phyloP scores from a whole-genome alignment of 2,888 invertebrate genomes.

The Hypomecis punctinalis region DNA sequence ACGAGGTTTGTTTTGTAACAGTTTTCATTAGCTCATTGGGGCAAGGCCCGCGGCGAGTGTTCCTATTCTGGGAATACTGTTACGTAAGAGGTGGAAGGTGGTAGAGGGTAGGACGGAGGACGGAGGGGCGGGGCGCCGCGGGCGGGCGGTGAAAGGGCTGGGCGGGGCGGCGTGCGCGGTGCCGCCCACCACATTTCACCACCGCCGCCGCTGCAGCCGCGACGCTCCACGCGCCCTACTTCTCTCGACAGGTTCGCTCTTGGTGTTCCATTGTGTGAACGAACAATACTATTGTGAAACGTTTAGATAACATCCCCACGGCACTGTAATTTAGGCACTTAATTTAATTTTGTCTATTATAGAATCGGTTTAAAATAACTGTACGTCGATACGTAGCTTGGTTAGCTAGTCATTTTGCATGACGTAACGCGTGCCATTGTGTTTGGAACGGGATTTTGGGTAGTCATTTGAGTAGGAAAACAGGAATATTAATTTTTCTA shows the following conservation, averaged over 20 bases:
- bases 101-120: constrained; percentile 70
- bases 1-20: constrained; percentile 59
- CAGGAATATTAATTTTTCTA: background rate
- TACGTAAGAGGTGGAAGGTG: constrained; percentile 73
- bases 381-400: constrained; percentile 33
- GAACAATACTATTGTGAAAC: constrained; percentile 81
- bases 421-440: constrained; percentile 31
- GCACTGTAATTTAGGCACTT: constrained; percentile 63
- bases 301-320: constrained; percentile 75
- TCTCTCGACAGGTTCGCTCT: constrained; percentile 76
- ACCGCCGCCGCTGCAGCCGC: constrained; percentile 59
- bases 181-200: constrained; percentile 82
- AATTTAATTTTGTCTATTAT: constrained; percentile 60
- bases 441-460: constrained; percentile 13
- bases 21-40: constrained; percentile 68
- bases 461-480: background rate
- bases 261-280: constrained; percentile 79
- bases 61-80: constrained; percentile 70
- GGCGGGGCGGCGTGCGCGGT: constrained; percentile 79
- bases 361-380: constrained; percentile 37
- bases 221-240: constrained; percentile 77
- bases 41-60: constrained; percentile 70
- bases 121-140: constrained; percentile 63
- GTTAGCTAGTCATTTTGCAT: constrained; percentile 27
- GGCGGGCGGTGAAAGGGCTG: constrained; percentile 83